phyloP scores from a whole-genome alignment of 1,140 invertebrate species.

The Dryas iulia region DNA sequence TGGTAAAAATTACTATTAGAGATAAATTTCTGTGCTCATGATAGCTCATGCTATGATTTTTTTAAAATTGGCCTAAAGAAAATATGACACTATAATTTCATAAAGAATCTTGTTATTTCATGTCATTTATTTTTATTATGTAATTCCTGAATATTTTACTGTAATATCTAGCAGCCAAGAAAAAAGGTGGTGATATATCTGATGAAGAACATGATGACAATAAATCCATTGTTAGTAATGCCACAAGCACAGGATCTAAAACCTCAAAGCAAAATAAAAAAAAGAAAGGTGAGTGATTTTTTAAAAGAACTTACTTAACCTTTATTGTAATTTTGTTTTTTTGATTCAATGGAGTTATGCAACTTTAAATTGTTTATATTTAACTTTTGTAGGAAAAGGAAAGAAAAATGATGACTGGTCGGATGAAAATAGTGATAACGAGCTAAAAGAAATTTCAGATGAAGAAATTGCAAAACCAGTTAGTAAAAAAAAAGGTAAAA shows the following conservation, averaged over 20 bases:
- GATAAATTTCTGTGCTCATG: too few relatives aligned
- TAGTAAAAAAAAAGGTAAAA: conserved; percentile 66
- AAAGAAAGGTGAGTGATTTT: conserved; percentile 64
- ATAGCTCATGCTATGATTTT: too few relatives aligned
- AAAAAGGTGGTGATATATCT: conserved; percentile 56
- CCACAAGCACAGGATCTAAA: conserved; percentile 52
- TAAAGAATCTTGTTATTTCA: too few relatives aligned
- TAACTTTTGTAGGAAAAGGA: conserved; percentile 60
- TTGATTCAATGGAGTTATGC: too few relatives aligned
- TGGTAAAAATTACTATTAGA: too few relatives aligned
- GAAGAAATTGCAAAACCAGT: conserved; percentile 67
- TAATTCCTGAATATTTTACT: too few relatives aligned
- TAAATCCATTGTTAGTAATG: conserved; percentile 54
- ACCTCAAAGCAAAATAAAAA: conserved; percentile 61
- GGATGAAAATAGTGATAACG: conserved; percentile 74
- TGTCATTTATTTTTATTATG: too few relatives aligned
- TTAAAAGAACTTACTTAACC: too few relatives aligned
- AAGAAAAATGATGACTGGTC: conserved; percentile 80
- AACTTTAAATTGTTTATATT: neutral
- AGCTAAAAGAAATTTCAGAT: conserved; percentile 67
- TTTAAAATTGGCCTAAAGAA: too few relatives aligned
- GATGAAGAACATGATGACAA: conserved; percentile 68
- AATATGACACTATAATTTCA: too few relatives aligned
- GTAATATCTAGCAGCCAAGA: conserved; percentile 40
- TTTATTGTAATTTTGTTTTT: too few relatives aligned